Base-by-base conservation (phyloP, 2,797 vertebrate species). In the Micrastur ruficollis region DNA sequence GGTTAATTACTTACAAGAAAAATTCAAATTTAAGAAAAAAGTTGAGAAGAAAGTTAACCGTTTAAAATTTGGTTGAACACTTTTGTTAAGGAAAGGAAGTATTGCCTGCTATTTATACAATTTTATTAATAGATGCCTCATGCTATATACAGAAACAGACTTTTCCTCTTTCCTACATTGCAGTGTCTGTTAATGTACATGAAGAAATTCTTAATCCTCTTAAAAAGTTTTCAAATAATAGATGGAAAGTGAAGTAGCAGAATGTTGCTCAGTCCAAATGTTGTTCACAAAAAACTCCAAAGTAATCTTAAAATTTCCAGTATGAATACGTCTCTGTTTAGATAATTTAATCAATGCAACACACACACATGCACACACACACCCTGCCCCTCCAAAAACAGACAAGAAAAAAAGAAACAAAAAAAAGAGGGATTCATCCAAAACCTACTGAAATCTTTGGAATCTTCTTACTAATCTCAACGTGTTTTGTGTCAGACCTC, bases 401-500 rank as follows among this genome's bases (percentile, higher is more conserved):
- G 8, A 5, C 8, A 12, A 13, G 5, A n/a, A 44, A 5, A 6
- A 4, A 5, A 4, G 4, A 6, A 7, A 5, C 10, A 11, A 9
- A 3, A 12, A 23, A 14, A 16, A 1, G 2, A 22, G 0, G 0
- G 0, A 1, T 36, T 62, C 0, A 2, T 53, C 3, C 11, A 42
- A 50, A 53, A 11, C 1, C 4, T n/a, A 16, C 21, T 52, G 26
- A 73, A 56, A 73, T 49, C 3, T 70, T 66, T 21, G 6, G 2
- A 34, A 25, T 52, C 5, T 53, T 59, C 20, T 73, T 29, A 14
- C 6, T 74, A 12, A 42, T 59, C 17, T 84, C 9, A 74, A 9
- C 4, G 4, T 18, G 6, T 36, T 79, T 89, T 63, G 2, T n/a
- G 27, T 63, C 21, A 73, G 34, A 44, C 7, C 7, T 65, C 4